A percentile compares a stretch with the other conserved stretches of the same genome.
Evolutionary conservation across 2,888 invertebrate species (phyloP).

Genomic region (Drosophila anomelani): DNA sequence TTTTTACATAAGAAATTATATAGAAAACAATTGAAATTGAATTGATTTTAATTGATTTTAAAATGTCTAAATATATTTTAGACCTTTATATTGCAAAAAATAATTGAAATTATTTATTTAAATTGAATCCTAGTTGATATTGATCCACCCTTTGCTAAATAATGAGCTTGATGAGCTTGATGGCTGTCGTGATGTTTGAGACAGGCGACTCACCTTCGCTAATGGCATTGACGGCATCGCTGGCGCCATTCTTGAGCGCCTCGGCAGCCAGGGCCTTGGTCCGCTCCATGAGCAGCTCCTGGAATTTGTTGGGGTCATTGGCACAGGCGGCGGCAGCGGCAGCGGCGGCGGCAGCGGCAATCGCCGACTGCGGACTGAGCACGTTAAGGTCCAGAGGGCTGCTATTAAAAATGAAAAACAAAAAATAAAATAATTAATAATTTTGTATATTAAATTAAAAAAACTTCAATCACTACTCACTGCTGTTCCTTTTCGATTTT

Average conservation of each 20-base stretch:
- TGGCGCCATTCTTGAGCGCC: conserved; percentile 84
- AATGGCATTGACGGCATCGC: conserved; percentile 63
- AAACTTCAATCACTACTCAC: conserved; percentile 72
- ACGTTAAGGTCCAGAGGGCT: conserved; percentile 86
- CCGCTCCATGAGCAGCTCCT: conserved; percentile 91
- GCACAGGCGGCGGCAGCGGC: conserved; percentile 89
- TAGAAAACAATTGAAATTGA: not conserved
- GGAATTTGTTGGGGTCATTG: conserved; percentile 87
- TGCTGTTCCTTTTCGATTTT: conserved; percentile 84
- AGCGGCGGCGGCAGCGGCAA: conserved; percentile 86
- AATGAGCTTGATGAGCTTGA: not conserved
- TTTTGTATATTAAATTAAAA: not conserved
- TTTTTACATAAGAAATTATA: not conserved
- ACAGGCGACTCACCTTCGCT: conserved; percentile 64
- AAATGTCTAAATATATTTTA: too few species aligned
- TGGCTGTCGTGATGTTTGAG: not conserved
- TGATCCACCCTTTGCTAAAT: conserved; percentile 10
- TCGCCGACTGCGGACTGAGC: conserved; percentile 86
- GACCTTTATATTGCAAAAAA: too few species aligned
- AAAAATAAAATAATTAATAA: not conserved
- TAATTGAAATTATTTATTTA: not conserved
- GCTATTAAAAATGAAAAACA: conserved; percentile 46
- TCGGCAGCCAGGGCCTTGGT: conserved; percentile 88
- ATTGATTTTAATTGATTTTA: not conserved
- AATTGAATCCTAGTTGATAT: not conserved